Base-by-base conservation (phyloP, 2,113 vertebrate species). In the Anguilla japonica region DNA sequence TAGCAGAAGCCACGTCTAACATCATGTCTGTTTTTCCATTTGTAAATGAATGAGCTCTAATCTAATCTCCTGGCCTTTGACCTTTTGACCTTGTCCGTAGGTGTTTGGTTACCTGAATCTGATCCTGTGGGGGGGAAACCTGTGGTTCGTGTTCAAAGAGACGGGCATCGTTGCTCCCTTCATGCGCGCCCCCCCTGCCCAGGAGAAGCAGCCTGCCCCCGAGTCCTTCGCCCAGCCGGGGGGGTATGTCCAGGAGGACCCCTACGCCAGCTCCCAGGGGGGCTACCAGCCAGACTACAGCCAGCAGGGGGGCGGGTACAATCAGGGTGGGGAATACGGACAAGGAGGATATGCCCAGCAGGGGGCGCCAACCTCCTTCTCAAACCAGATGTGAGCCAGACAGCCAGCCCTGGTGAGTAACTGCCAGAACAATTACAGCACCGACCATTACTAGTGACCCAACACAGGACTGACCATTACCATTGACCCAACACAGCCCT, bases 141-240 rank as follows among this genome's bases (percentile, higher is more conserved):
- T 98, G 87, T 98, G 97, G 97, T 98, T 98, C 40, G 96, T 98
- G 85, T 97, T 98, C 90, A 98, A 98, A 93, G 97, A 98, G 94
- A 98, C 97, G 0, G 96, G 97, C 87, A 97, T 96, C 95, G 87
- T 96, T 41, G 93, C 96, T 3, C 95, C 96, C 22, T 97, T 98
- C 89, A 41, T 89, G 39, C 94, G 94, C 26, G 87, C 92, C 63
- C 96, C 94, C 20, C 95, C 96, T 6, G 95, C 97, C 0, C 96
- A 97, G 16, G 97, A 98, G 92, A 98, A 98, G 93, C 97, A 97
- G 91, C 97, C 97, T 0, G 97, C 97, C 6, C 97, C 97, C 0
- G 96, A 96, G 16, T 91, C 96, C 90, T 97, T 95, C 0, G 95
- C 88, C 7, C 94, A 94, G 91, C 94, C 91, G 53, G 86, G 91